phyloP scores from a whole-genome alignment of 2,797 vertebrate species.

The Sebastiscus albofasciatus region DNA sequence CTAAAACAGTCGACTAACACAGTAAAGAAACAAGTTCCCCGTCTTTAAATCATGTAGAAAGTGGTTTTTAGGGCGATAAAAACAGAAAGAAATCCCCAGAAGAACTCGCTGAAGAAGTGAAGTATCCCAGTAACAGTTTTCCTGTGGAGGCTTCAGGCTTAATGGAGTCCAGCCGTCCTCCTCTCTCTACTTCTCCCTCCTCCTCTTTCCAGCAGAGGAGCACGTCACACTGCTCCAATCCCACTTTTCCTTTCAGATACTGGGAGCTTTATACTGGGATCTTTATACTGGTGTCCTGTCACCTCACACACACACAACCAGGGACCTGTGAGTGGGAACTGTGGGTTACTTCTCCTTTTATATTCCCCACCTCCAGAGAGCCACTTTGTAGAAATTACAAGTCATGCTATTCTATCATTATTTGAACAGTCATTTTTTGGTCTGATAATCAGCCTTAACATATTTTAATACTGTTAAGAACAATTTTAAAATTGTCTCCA shows the following conservation, averaged over 20 bases:
- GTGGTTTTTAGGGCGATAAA: slow-evolving; percentile 31
- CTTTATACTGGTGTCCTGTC: slow-evolving; percentile 32
- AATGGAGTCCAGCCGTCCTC: slow-evolving; percentile 86
- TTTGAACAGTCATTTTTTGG: background rate
- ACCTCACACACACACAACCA: background rate
- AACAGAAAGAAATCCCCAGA: slow-evolving; percentile 57
- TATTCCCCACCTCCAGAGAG: background rate
- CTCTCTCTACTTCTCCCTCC: slow-evolving; percentile 59
- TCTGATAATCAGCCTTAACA: background rate
- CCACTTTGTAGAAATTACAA: background rate
- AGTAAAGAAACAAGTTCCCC: slow-evolving; percentile 42
- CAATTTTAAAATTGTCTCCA: background rate
- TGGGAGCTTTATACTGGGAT: slow-evolving; percentile 55
- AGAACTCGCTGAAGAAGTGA: slow-evolving; percentile 73
- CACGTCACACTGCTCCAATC: slow-evolving; percentile 83
- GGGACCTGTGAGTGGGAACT: background rate
- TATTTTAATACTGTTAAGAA: too few species aligned
- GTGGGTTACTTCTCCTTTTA: background rate
- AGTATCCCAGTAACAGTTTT: slow-evolving; percentile 82
- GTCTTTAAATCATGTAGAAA: slow-evolving; percentile 66
- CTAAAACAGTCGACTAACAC: slow-evolving; percentile 65
- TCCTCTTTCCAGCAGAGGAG: slow-evolving; percentile 63
- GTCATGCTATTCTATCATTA: background rate
- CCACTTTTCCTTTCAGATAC: slow-evolving; percentile 79
- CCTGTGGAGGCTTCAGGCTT: slow-evolving; percentile 71